phyloP scores from a whole-genome alignment of 2,113 vertebrate species.

The Eudyptes chrysolophus region DNA sequence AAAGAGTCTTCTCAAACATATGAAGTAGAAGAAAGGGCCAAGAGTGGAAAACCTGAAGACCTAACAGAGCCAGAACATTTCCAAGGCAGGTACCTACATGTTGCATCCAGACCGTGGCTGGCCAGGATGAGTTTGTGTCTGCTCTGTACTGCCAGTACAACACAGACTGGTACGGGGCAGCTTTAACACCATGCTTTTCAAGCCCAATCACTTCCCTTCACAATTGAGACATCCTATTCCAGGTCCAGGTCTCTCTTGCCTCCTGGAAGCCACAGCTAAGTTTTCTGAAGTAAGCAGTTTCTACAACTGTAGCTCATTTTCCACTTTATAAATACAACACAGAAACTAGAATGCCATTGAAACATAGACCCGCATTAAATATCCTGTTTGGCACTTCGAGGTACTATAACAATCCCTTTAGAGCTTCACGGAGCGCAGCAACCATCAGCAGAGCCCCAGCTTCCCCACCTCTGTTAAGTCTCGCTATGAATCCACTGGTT shows the following conservation, averaged over 20 bases:
- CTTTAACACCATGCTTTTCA: neutral
- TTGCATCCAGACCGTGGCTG: neutral
- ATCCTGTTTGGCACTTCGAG: rapidly evolving
- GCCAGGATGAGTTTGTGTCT: neutral
- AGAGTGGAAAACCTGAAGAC: neutral
- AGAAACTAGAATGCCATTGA: neutral
- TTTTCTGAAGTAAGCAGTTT: neutral
- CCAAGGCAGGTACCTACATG: neutral
- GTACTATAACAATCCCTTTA: neutral
- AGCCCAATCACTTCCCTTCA: neutral
- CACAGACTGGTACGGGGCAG: neutral
- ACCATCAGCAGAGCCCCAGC: neutral
- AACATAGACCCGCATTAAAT: neutral
- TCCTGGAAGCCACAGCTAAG: neutral
- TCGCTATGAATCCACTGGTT: neutral
- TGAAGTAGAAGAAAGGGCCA: neutral
- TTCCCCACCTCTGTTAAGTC: neutral
- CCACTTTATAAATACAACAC: neutral
- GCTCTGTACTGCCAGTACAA: neutral
- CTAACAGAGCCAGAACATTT: neutral
- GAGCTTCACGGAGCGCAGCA: neutral
- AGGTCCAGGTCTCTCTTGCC: neutral
- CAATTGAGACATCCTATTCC: neutral
- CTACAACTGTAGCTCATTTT: neutral
- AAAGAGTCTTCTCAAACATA: neutral